Base-by-base conservation (phyloP, 1,140 invertebrate genomes). In the Drosophila paulistorum region DNA sequence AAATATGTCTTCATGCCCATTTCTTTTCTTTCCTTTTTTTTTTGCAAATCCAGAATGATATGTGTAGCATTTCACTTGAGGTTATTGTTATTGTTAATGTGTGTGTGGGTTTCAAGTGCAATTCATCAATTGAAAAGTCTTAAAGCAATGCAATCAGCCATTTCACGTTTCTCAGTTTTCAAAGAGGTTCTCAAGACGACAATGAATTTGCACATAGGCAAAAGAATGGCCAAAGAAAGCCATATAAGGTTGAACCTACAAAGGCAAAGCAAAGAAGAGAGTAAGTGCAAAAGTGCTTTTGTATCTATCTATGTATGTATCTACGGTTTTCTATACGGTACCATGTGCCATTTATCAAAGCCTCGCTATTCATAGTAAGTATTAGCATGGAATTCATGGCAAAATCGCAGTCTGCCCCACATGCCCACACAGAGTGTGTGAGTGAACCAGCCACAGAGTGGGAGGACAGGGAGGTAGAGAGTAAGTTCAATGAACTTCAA, bases 301-400 rank as follows among this genome's bases (percentile, higher is more conserved):
- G 17, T 39, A 17, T 10, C 10, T 39, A 17, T 10, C 7, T 1
- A 17, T 41, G 48, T 17, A 17, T n/a, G 17, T 11, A 17, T n/a
- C 7, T 59, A 60, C 42, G 35, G n/a, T 17, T 48, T 51, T 51
- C 45, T 51, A 51, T 68, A 65, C 60, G 63, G 45, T 58, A 54
- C 57, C 66, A 69, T 73, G 71, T 61, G 71, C 65, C 57, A 77
- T 77, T 73, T 77, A 69, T 79, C 77, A 79, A 79, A 79, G 77
- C 77, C 45, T 26, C 58, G 63, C 71, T 63, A 77, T 79, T 79
- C 77, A 79, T 79, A 59, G 33, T 37, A 35, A 59, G 35, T 59
- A 59, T 59, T 59, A 59, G 57, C 57, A 59, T 59, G 57, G 45
- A 62, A 42, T 39, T 33, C 55, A 62, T 41, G 60, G 58, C 60